Conservation (phyloP, 2,888 invertebrate genomes). For the Aphidius colemani region DNA sequence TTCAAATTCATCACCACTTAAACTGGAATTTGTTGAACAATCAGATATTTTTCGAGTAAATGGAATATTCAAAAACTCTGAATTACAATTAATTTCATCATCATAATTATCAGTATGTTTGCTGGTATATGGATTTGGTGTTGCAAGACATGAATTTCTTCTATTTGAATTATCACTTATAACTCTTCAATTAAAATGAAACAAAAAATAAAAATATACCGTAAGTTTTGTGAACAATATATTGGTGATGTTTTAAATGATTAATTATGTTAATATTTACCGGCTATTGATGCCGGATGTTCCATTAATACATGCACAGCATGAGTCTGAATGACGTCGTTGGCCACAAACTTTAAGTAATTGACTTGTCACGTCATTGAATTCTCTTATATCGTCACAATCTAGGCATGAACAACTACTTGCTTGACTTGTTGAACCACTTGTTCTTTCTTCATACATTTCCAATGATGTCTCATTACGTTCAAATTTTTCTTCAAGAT, state of each 20-base stretch:
- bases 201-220: slow-evolving; percentile 6
- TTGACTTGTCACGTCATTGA: slow-evolving; percentile 36
- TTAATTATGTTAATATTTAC: slow-evolving; percentile 22
- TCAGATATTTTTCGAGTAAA: slow-evolving; percentile 68
- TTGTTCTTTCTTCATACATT: slow-evolving; percentile 44
- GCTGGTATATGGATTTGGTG: slow-evolving; percentile 39
- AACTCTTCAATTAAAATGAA: slow-evolving; percentile 34
- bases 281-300: slow-evolving; percentile 32
- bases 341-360: slow-evolving; percentile 47
- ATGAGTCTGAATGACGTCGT: slow-evolving; percentile 55
- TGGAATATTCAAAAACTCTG: slow-evolving; percentile 49
- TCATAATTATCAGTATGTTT: slow-evolving; percentile 30
- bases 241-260: neutral
- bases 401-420: slow-evolving; percentile 56
- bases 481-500: slow-evolving; percentile 53
- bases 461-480: slow-evolving; percentile 52
- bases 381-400: slow-evolving; percentile 50
- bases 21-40: slow-evolving; percentile 76
- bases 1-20: slow-evolving; percentile 75
- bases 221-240: neutral
- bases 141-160: slow-evolving; percentile 52
- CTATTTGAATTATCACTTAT: slow-evolving; percentile 42
- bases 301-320: slow-evolving; percentile 47
- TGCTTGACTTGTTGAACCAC: slow-evolving; percentile 47
- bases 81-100: slow-evolving; percentile 34